Base-by-base conservation (phyloP, 2,888 invertebrate genomes). In the Nomada lathburiana region DNA sequence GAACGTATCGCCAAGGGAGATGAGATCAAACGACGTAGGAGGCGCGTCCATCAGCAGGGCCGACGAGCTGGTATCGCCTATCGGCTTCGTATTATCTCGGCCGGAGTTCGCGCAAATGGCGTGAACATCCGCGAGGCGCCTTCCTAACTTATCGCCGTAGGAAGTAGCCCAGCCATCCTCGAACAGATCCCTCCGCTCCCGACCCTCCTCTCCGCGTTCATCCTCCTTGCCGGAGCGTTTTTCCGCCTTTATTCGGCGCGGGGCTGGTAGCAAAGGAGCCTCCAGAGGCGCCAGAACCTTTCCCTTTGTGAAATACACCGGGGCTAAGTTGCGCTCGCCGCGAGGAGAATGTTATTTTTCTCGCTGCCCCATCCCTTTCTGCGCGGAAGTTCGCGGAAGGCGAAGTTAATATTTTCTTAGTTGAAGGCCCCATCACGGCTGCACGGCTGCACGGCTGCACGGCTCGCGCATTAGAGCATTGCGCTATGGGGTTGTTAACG, bases 141-240 rank as follows among this genome's bases (percentile, higher is more conserved):
- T 90, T 90, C 89, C 92, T 92, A 91, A 93, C 92, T 93, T 93
- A 93, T 93, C 93, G 92, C 85, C 89, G 76, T 89, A 91, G 93
- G 93, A 93, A 92, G 92, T 91, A 89, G 88, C 88, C 87, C 89
- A 85, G 83, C 82, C 82, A 59, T 80, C 82, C 86, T 84, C 81
- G 80, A 72, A 62, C 64, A 70, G 78, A 71, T 80, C 81, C 68
- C 65, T 53, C 83, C 42, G 18, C 67, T 53, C 23, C 52, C 23
- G n/a, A 26, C 36, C 60, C 44, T 20, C 71, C 47, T 10, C 50
- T 16, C n/a, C 5, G 36, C 74, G 57, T 69, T 23, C n/a, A 69
- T 23, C 52, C 7, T 52, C 57, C 62, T 52, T 23, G n/a, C 18
- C 23, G 4, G 47, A 42, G 10, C 74, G 76, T 81, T 83, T 85